Percentiles rank a stretch among this genome's conserved stretches.
These are phyloP conservation scores for Idaea dimidiata DNA, from an alignment of 2,888 invertebrate genomes.

Conservation along the genomic window DNA sequence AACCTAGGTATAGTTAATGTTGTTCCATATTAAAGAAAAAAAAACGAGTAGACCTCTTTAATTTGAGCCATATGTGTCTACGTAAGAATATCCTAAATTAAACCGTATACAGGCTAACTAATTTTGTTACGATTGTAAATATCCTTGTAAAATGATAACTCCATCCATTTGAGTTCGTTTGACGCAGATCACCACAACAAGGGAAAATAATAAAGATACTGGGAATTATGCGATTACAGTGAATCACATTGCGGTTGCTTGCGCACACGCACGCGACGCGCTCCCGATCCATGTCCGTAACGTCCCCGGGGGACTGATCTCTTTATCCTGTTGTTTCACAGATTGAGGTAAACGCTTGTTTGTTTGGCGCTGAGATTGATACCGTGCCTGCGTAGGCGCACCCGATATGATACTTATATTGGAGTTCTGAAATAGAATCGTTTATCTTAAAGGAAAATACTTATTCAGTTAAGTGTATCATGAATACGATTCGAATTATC, in stretches of 20 bases:
- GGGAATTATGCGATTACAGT: conserved; percentile 4
- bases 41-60: no score
- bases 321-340: conserved; percentile 17
- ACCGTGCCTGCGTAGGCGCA: not conserved
- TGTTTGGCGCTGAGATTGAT: conserved; percentile 8
- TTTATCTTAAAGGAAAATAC: not conserved
- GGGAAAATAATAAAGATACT: not conserved
- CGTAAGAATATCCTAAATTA: no score
- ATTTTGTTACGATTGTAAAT: not conserved
- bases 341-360: conserved; percentile 6
- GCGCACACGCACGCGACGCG: not conserved
- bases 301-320: not conserved
- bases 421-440: not conserved
- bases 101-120: not conserved
- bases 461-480: no score
- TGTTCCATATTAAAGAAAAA: no score
- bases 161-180: not conserved
- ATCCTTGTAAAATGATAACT: not conserved
- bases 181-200: not conserved
- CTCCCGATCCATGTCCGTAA: not conserved
- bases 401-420: not conserved
- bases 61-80: no score
- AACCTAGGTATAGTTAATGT: no score
- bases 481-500: no score
- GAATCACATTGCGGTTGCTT: conserved; percentile 6